These are phyloP conservation scores for Philereme transversata DNA, from an alignment of 2,888 invertebrate genomes.

Conservation along the genomic window DNA sequence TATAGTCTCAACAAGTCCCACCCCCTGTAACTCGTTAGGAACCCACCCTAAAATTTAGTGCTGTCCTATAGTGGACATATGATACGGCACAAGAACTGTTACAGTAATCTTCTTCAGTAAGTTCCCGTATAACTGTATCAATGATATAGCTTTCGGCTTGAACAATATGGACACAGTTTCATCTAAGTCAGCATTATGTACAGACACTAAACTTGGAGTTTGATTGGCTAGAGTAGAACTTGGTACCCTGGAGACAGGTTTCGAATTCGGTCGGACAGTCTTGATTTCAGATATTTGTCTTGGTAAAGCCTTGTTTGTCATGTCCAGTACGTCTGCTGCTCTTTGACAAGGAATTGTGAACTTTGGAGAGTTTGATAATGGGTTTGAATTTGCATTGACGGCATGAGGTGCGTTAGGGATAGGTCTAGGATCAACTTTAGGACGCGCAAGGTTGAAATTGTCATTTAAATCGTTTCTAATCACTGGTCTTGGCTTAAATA, in stretches of 20 bases:
- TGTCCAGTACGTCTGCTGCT: slow-evolving; percentile 54
- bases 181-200: slow-evolving; percentile 43
- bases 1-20: no score
- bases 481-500: slow-evolving; percentile 32
- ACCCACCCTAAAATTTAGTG: slow-evolving; percentile 6
- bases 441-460: slow-evolving; percentile 11
- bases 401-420: slow-evolving; percentile 21
- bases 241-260: slow-evolving; percentile 33
- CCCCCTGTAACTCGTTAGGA: no score
- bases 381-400: slow-evolving; percentile 8
- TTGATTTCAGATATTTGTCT: slow-evolving; percentile 28
- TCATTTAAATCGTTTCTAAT: slow-evolving; percentile 6
- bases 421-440: slow-evolving; percentile 23
- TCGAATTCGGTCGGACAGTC: slow-evolving; percentile 29
- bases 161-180: slow-evolving; percentile 50
- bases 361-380: slow-evolving; percentile 22
- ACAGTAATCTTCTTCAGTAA: slow-evolving; percentile 54
- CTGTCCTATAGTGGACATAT: slow-evolving; percentile 47
- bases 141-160: slow-evolving; percentile 55
- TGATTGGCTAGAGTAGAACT: slow-evolving; percentile 39
- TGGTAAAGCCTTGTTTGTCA: slow-evolving; percentile 38
- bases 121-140: slow-evolving; percentile 54
- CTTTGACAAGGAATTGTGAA: slow-evolving; percentile 56
- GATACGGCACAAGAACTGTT: slow-evolving; percentile 57
- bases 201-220: slow-evolving; percentile 36